These are phyloP conservation scores for Formicarius rufipectus DNA, from an alignment of 2,113 vertebrate genomes.

Conservation along the genomic window DNA sequence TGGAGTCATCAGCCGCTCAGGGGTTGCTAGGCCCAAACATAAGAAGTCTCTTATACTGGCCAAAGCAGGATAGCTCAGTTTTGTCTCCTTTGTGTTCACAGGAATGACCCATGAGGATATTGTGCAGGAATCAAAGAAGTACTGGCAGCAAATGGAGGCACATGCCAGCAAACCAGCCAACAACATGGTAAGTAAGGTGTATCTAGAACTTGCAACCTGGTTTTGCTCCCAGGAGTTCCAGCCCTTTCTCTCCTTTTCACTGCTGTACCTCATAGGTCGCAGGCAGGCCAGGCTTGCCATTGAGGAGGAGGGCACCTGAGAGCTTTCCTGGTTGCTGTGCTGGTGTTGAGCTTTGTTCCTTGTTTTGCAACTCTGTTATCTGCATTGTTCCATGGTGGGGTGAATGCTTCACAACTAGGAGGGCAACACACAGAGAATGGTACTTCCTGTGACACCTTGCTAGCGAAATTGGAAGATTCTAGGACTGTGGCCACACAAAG, in stretches of 20 bases:
- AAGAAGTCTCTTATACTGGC: background rate
- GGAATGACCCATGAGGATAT: slow-evolving; percentile 90
- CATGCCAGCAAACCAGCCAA: slow-evolving; percentile 79
- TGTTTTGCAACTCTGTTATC: background rate
- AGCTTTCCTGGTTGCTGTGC: background rate
- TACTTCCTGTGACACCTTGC: background rate
- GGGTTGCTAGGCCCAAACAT: background rate
- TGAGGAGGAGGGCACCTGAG: background rate
- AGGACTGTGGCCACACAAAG: background rate
- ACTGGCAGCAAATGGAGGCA: slow-evolving; percentile 81
- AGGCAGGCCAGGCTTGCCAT: background rate
- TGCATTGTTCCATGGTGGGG: background rate
- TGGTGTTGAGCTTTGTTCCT: background rate
- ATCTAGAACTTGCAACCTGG: background rate
- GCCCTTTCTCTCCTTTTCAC: background rate
- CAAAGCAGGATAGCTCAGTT: background rate
- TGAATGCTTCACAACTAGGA: background rate
- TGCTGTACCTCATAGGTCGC: background rate
- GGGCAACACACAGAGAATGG: background rate
- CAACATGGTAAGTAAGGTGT: slow-evolving; percentile 73
- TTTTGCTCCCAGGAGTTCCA: background rate
- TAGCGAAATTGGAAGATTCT: background rate
- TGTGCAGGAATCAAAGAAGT: slow-evolving; percentile 85
- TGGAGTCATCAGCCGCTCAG: background rate
- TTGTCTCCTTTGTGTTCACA: slow-evolving; percentile 48